Evolutionary conservation across 2,797 vertebrate genomes (phyloP), one percentile per base, ranked within the genome.

Genomic region (Sebastolobus altivelis): DNA sequence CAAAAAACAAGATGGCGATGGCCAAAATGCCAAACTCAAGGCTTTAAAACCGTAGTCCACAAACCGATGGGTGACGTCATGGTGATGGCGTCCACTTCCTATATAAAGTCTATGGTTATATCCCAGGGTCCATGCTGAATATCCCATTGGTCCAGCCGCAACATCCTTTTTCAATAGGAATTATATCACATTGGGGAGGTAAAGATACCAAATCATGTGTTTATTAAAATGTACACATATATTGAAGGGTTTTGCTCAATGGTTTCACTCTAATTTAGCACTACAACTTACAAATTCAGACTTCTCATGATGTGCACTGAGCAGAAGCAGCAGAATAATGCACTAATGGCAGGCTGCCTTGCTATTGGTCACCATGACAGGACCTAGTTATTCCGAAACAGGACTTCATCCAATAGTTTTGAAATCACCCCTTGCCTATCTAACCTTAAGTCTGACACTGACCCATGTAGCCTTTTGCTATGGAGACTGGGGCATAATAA

Each of bases 401-500:
- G 20, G 38, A 85, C 77, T 67, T 77, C 37, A 83, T 65, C 22
- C 70, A 72, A 67, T 35, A 71, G 14, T 77, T 86, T 74, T 75
- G 61, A 87, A 87, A 85, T 80, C 68, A 80, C 81, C 59, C 79
- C 80, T 79, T 80, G 61, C 43, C 73, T 73, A 52, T 82, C 65
- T 87, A 88, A 84, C 83, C 87, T 79, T 85, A 77, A 79, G 68
- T 69, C 55, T 80, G 82, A 82, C 71, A 72, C 68, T 87, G 87
- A 94, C 88, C 87, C 75, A 59, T 88, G 85, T 73, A 89, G 84
- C 78, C 69, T 77, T 87, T 80, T 81, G 86, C 81, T 87, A 87
- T 82, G 65, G 91, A 92, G 85, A 91, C 89, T 72, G 78, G n/a
- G 67, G 81, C 85, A 55, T 92, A 95, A 95, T 93, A 94, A 93